These are phyloP conservation scores for Pseudococcus jackbeardsleyi DNA, from an alignment of 2,888 invertebrate genomes.

Conservation along the genomic window DNA sequence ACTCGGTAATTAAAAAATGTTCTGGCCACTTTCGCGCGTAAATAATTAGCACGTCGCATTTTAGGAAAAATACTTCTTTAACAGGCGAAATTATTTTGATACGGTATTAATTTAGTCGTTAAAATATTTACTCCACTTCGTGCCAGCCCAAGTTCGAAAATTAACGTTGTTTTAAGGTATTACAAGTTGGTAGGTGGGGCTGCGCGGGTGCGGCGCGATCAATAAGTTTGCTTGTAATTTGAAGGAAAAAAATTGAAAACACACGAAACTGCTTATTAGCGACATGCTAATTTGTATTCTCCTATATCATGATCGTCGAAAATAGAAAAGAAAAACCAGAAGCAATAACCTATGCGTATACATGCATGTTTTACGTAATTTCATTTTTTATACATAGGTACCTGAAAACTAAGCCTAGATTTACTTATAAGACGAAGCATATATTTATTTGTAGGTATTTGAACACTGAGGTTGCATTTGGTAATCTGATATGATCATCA, in stretches of 20 bases:
- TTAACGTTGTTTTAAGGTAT: conserved; percentile 15
- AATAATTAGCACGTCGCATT: conserved; percentile 37
- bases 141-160: background rate
- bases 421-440: no score
- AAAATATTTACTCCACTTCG: background rate
- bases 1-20: conserved; percentile 13
- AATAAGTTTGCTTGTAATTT: conserved; percentile 25
- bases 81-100: background rate
- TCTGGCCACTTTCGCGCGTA: background rate
- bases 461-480: no score
- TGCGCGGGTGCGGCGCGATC: background rate
- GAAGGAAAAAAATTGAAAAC: conserved; percentile 32
- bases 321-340: conserved; percentile 22
- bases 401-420: no score
- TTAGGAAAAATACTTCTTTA: background rate
- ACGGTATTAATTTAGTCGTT: conserved; percentile 17
- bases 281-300: conserved; percentile 40
- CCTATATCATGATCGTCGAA: background rate
- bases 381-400: background rate
- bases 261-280: conserved; percentile 37
- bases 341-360: conserved; percentile 25
- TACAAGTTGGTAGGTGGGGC: background rate
- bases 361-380: conserved; percentile 10
- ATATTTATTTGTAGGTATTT: no score
- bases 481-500: no score